These are phyloP conservation scores for Sphenopsis melanotis DNA, from an alignment of 2,797 vertebrate genomes.

Conservation along the genomic window DNA sequence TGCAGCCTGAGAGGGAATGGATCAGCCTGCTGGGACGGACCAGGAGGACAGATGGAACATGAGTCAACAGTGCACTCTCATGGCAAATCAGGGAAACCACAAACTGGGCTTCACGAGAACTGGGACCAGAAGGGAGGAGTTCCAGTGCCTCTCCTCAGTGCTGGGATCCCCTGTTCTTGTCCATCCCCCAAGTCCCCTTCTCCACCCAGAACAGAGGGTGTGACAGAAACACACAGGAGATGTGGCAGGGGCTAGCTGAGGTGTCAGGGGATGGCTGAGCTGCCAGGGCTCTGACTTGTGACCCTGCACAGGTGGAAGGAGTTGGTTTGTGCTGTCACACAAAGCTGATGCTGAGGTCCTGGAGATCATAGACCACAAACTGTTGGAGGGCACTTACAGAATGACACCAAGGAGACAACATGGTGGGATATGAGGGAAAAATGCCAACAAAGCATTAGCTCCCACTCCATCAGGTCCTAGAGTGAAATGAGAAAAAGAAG, in stretches of 20 bases:
- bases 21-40: background rate
- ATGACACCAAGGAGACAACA: background rate
- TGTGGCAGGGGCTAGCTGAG: background rate
- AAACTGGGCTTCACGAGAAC: background rate
- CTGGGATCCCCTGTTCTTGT: background rate
- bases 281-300: background rate
- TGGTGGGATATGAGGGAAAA: background rate
- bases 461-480: background rate
- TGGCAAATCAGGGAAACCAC: slow-evolving; percentile 13
- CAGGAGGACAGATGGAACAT: background rate
- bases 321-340: background rate
- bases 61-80: slow-evolving; percentile 56
- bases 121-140: background rate
- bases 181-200: background rate
- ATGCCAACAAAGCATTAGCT: background rate
- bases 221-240: background rate
- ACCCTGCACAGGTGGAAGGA: background rate
- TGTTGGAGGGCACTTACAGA: background rate
- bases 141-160: accelerated
- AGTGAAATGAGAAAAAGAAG: background rate
- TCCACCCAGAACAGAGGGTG: background rate
- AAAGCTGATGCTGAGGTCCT: background rate
- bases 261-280: background rate
- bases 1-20: background rate
- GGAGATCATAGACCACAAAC: background rate